Evolutionary conservation across 53 echinoderm and acorn worm species (phyloP), one percentile per base, ranked within the genome.

Genomic region (Antedon mediterranea): DNA sequence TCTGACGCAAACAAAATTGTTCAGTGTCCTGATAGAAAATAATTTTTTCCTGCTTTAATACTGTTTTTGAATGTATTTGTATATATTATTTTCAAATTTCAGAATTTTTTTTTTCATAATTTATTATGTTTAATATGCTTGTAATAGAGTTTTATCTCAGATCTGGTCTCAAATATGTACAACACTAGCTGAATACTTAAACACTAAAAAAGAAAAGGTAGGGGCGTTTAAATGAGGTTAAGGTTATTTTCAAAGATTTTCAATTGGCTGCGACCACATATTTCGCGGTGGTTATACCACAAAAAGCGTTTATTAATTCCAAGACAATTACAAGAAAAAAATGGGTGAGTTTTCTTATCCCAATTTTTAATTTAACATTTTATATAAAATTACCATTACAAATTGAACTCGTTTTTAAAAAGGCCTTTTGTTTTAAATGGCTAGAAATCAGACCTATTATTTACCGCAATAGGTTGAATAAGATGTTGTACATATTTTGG

Each of bases 81-180:
- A 37, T 57, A 18, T 57, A 18, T 41, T 13, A 5, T 57, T 57
- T 57, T 57, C 57, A 57, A 57, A 57, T 15, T 57, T 57, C 37
- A 37, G 37, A 37, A 37, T 8, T 57, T 23, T 57, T 26, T 18
- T 57, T 57, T 57, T 26, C 57, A 23, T 18, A 57, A 57, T 6
- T 57, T 57, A n/a, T n/a, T 37, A 15, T 23, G 23, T 57, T 18
- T 57, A 26, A 57, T 57, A 18, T 57, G 9, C 9, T 57, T 18
- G 57, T 18, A 57, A n/a, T n/a, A n/a, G n/a, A n/a, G n/a, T n/a
- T 57, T 57, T 57, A 57, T 57, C 57, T 57, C 57, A 57, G 57
- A 57, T 57, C 57, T 57, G 57, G 57, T 57, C 57, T 57, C 57
- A 57, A 57, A 57, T 57, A 57, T 57, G 57, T 57, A 57, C 57